Conservation (phyloP, 2,797 vertebrate genomes). For the Dendrocincla tyrannina region DNA sequence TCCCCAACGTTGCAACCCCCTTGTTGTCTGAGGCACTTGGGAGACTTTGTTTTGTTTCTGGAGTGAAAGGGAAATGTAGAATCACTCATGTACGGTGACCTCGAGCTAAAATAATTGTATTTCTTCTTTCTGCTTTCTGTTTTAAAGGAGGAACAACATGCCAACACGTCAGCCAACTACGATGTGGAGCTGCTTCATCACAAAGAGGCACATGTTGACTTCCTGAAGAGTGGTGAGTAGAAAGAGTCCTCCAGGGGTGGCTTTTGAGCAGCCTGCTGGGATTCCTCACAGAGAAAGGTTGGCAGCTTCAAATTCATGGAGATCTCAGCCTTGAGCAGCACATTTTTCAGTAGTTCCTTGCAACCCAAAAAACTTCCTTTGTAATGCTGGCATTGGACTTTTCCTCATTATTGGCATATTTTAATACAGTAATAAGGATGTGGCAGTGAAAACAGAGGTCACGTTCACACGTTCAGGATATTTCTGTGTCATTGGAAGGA, state of each 20-base stretch:
- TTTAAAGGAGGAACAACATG: constrained; percentile 96
- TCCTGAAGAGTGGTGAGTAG: constrained; percentile 92
- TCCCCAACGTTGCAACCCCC: not conserved
- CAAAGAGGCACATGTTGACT: constrained; percentile 94
- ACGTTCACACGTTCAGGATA: not conserved
- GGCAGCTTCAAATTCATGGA: not conserved
- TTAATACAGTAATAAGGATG: not conserved
- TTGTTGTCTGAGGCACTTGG: constrained; percentile 41
- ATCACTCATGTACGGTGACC: not conserved
- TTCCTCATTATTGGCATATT: not conserved
- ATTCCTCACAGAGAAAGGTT: not conserved
- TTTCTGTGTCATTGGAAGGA: not conserved
- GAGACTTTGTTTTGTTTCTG: constrained; percentile 24
- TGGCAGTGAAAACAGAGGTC: not conserved
- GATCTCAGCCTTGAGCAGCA: not conserved
- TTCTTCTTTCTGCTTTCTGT: constrained; percentile 8
- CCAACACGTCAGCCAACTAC: constrained; percentile 98
- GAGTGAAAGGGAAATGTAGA: constrained; percentile 32
- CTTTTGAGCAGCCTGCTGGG: not conserved
- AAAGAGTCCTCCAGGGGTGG: not conserved
- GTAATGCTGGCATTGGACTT: not conserved
- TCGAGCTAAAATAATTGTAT: not conserved
- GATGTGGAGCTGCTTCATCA: constrained; percentile 98
- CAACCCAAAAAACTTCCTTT: not conserved
- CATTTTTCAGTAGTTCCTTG: not conserved